Evolutionary conservation across 2,797 vertebrate genomes (phyloP).

Genomic region (Philypnodon macrostomus): DNA sequence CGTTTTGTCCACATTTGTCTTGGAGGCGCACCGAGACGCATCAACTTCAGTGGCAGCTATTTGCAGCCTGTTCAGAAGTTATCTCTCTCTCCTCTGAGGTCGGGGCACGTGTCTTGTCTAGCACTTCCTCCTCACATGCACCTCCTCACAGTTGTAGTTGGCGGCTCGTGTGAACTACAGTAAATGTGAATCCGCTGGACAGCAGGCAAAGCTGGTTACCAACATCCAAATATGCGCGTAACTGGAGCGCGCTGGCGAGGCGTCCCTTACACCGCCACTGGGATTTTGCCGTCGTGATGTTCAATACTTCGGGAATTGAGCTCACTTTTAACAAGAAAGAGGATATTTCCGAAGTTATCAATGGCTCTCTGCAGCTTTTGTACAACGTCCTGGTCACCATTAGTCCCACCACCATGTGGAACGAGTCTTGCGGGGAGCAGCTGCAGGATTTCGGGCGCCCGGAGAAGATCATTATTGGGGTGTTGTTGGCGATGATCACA

Average conservation of each 20-base stretch:
- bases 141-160: constrained; percentile 17
- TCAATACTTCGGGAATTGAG: constrained; percentile 76
- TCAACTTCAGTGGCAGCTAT: constrained; percentile 2
- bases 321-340: constrained; percentile 65
- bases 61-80: constrained; percentile 12
- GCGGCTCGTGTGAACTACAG: constrained; percentile 29
- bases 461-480: constrained; percentile 80
- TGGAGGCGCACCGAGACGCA: constrained; percentile 11
- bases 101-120: not conserved
- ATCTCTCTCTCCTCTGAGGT: constrained; percentile 4
- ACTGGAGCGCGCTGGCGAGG: constrained; percentile 71
- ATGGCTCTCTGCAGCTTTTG: constrained; percentile 69
- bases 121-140: constrained; percentile 10
- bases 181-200: constrained; percentile 35
- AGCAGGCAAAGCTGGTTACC: constrained; percentile 41
- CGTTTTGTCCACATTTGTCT: constrained; percentile 21
- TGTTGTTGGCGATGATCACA: constrained; percentile 78
- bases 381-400: constrained; percentile 55
- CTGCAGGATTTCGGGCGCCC: constrained; percentile 71
- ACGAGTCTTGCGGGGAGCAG: constrained; percentile 77
- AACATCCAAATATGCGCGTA: constrained; percentile 72
- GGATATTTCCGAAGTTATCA: constrained; percentile 72
- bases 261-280: constrained; percentile 56
- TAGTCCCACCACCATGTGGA: constrained; percentile 68
- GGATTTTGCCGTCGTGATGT: constrained; percentile 74